Conservation (phyloP, 2,113 vertebrate genomes). For the Hippocampus mohnikei region DNA sequence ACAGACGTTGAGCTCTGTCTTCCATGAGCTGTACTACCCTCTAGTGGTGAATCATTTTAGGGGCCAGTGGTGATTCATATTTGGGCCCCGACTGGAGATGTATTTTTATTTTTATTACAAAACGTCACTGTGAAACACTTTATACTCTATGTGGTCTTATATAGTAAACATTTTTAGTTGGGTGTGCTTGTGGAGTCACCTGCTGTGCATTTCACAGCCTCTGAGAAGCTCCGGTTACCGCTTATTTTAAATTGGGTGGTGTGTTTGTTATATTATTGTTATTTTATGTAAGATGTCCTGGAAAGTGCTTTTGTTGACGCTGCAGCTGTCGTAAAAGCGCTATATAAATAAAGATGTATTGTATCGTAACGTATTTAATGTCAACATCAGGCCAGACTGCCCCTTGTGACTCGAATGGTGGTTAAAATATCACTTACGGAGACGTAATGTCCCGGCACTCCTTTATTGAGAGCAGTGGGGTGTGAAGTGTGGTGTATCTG, state of each 20-base stretch:
- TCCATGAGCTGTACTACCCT: slow-evolving; percentile 46
- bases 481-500: slow-evolving; percentile 28
- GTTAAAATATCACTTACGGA: slow-evolving; percentile 71
- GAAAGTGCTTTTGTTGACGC: too few relatives aligned
- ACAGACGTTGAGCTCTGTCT: slow-evolving; percentile 5
- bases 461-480: slow-evolving; percentile 49
- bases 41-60: slow-evolving; percentile 44
- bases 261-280: slow-evolving; percentile 7
- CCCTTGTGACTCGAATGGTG: slow-evolving; percentile 60
- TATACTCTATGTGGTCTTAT: not conserved
- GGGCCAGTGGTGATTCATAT: not conserved
- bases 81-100: not conserved
- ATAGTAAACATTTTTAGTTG: slow-evolving; percentile 7
- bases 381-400: slow-evolving; percentile 53
- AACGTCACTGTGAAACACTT: not conserved
- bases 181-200: not conserved
- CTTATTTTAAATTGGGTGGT: slow-evolving; percentile 62
- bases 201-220: slow-evolving; percentile 54
- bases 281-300: too few relatives aligned
- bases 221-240: slow-evolving; percentile 63
- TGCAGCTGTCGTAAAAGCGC: too few relatives aligned
- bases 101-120: not conserved
- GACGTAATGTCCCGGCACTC: slow-evolving; percentile 53
- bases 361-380: too few relatives aligned
- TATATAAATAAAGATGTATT: too few relatives aligned